A percentile compares a stretch with the other conserved stretches of the same genome.
Conservation (phyloP, 1,140 invertebrate species). For the Lethocerus indicus region DNA sequence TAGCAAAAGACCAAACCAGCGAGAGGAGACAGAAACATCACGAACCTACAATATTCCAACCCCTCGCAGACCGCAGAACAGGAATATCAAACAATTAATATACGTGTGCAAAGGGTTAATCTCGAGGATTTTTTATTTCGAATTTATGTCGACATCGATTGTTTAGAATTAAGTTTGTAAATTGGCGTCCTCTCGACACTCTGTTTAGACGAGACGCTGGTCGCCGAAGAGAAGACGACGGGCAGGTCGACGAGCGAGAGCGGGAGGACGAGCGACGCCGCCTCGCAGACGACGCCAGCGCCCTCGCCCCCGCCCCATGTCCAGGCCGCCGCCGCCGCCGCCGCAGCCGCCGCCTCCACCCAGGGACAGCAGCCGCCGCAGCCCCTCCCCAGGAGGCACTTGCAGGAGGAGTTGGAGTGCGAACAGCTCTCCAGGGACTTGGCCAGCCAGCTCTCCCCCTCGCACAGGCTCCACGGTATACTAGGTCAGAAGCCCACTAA, state of each 20-base stretch:
- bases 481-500: slow-evolving; percentile 44
- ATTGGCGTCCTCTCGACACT: too few relatives aligned
- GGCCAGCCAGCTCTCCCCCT: slow-evolving; percentile 44
- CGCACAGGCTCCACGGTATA: slow-evolving; percentile 49
- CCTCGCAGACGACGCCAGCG: slow-evolving; percentile 18
- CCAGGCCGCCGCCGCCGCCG: too few relatives aligned
- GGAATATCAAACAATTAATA: too few relatives aligned
- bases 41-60: too few relatives aligned
- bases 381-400: slow-evolving; percentile 11
- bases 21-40: too few relatives aligned
- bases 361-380: slow-evolving; percentile 12
- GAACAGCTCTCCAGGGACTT: slow-evolving; percentile 56
- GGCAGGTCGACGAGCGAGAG: slow-evolving; percentile 8
- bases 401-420: slow-evolving; percentile 60
- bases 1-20: too few relatives aligned
- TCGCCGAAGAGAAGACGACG: slow-evolving; percentile 3
- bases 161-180: too few relatives aligned
- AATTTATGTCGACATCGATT: too few relatives aligned
- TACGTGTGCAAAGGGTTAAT: too few relatives aligned
- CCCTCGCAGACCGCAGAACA: too few relatives aligned
- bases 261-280: slow-evolving; percentile 16
- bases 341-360: slow-evolving; percentile 17
- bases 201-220: too few relatives aligned
- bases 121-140: too few relatives aligned
- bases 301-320: slow-evolving; percentile 12